Base-by-base conservation (phyloP, 1,140 invertebrate species). In the Myzus persicae region DNA sequence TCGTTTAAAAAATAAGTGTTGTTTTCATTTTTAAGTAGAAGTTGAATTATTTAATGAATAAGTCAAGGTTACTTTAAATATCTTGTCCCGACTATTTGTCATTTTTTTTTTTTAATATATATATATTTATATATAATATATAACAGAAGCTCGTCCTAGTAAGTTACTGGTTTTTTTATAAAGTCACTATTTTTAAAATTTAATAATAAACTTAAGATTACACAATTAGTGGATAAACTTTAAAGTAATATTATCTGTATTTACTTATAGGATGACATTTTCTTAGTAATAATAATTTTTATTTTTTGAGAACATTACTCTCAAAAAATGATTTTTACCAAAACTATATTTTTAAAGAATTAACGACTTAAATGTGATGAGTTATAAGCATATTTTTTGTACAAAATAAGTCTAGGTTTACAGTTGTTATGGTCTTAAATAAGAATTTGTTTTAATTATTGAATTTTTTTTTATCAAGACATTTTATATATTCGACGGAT, bases 1-100 rank as follows among this genome's bases (percentile, higher is more conserved):
- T 94, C 94, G 94, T 94, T 94, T 93, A 93, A 94, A 94, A 94
- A 93, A 59, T 91, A 93, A 93, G 93, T 93, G 93, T 84, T 90
- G 93, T 90, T 90, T 90, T 93, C 90, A 93, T 93, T 93, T 90
- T 93, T 93, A 93, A 93, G 88, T 93, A 93, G 76, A 93, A 90
- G 90, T 93, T 90, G 87, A 93, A 90, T 90, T 93, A 93, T 93
- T 90, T 93, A 90, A 90, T 93, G 93, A 88, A 54, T 90, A 84
- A 93, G 81, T 90, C 93, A 93, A 93, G 90, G 82, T 90, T 89
- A 93, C 76, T 93, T 90, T 76, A 93, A 93, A 93, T 90, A 90
- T 81, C 51, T 82, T 90, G 82, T 93, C 67, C 90, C 44, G 76
- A 91, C 88, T 90, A 91, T 81, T 87, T 88, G 81, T 93, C 88